Evolutionary conservation across 1,140 invertebrate species (phyloP), one percentile per base, ranked within the genome.

Genomic region (Ericerus pela): DNA sequence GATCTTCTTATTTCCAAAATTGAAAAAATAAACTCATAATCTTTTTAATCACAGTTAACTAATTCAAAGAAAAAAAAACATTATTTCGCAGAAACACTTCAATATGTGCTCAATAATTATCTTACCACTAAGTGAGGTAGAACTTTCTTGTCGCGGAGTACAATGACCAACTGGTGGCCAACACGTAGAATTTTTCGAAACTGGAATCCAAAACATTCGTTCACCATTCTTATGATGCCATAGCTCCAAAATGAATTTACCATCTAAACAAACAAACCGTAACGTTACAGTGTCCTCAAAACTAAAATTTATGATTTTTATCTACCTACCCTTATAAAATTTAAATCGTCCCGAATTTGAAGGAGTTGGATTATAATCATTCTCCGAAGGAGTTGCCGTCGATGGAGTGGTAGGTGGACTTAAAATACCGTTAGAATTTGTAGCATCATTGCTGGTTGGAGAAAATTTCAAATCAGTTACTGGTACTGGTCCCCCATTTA

Each of bases 191-290:
- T 88, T 89, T 62, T 84, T 80, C 53, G 84, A 82, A 58, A 88
- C 85, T 33, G 85, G 85, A 63, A 88, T 83, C 87, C 87, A 90
- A 18, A 83, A 82, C 4, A 79, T 77, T 58, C 81, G 77, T 67
- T 86, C 84, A 31, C 84, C 84, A 63, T 87, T 84, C 59, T 82
- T 79, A 27, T 82, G 78, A 60, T 86, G 79, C 57, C 84, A 85
- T 70, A 90, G 65, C 71, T 90, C 87, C 73, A 90, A 69, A 63
- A 89, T 87, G 64, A 89, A 85, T 70, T 88, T 88, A 61, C 86
- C 87, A 83, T 90, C 70, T 72, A 58, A 52, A 64, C 63, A 51
- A 55, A 56, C 58, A 61, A 54, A 33, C 38, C 12, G 16, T 52
- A 54, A 55, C n/a, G n/a, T n/a, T n/a, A n/a, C n/a, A n/a, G n/a